Base-by-base conservation (phyloP, 2,888 invertebrate species). In the Eupithecia vulgata region DNA sequence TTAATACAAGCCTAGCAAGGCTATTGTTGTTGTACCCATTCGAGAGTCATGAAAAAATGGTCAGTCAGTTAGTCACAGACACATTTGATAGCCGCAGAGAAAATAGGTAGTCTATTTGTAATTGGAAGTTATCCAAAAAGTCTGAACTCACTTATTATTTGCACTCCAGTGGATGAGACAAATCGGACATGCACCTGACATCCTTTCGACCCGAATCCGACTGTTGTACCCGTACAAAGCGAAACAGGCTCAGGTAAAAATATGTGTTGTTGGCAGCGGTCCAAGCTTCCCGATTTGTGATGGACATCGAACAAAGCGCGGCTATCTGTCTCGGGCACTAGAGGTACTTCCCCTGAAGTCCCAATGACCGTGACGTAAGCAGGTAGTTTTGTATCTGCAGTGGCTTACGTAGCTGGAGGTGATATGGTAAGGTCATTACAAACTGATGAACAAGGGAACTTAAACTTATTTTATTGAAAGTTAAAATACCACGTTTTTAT, bases 201-300 rank as follows among this genome's bases (percentile, higher is more conserved):
- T 45, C 40, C 21, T 30, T 25, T 17, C 61, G 30, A 61, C 17
- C 61, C 62, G 10, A n/a, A 10, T 17, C 34, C n/a, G 21, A n/a
- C 34, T 64, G 62, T 48, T 30, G 72, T 62, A 25, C 64, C 34
- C 7, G 70, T 62, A 35, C 64, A 68, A 67, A 57, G 70, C 65
- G 70, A 68, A 75, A 75, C 72, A 52, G 65, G 68, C 48, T 59
- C 61, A 64, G 75, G 67, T 72, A 68, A 75, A 72, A 75, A 75
- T 75, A 69, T 72, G 67, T 71, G 69, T 70, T 70, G 65, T 65
- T 75, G 75, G 75, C 75, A 72, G 70, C 40, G 61, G 34, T 72
- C 75, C 75, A 75, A 75, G 65, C 61, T 72, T 34, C 48, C 67
- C 30, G n/a, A 64, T 64, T 64, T 35, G 37, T 64, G 70, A 72